A percentile compares a stretch with the other conserved stretches of the same genome.
phyloP scores from a whole-genome alignment of 2,113 vertebrate species.

The Macquaria australasica region DNA sequence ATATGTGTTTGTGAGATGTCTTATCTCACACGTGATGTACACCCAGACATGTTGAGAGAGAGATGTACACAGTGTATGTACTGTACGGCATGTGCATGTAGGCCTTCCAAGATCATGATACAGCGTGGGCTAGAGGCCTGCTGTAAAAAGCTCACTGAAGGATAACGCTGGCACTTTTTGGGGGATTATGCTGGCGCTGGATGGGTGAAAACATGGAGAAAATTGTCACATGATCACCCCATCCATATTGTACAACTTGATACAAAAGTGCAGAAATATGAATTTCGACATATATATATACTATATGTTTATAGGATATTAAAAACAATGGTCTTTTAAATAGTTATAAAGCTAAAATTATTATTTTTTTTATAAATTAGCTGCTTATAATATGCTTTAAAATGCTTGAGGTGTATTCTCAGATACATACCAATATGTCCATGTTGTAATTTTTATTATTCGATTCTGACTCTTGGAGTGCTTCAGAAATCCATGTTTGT shows the following conservation, averaged over 20 bases:
- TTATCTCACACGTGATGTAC: background rate
- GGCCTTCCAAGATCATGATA: background rate
- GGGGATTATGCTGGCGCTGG: no score
- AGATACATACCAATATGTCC: background rate
- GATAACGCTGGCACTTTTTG: background rate
- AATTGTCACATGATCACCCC: background rate
- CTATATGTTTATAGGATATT: background rate
- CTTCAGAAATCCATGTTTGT: background rate
- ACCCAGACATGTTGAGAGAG: slow-evolving; percentile 7
- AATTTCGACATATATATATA: background rate
- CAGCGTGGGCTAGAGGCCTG: background rate
- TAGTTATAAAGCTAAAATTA: background rate
- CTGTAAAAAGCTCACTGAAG: background rate
- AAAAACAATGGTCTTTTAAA: no score
- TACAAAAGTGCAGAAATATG: background rate
- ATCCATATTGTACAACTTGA: background rate
- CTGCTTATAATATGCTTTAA: background rate
- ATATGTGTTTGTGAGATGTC: slow-evolving; percentile 3
- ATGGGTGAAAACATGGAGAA: background rate
- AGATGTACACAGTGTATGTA: background rate
- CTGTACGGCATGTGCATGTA: background rate
- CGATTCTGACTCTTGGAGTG: background rate
- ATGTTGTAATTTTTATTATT: background rate
- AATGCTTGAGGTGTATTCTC: background rate
- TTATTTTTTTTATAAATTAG: background rate